Percentiles rank a stretch among this genome's conserved stretches.
phyloP scores from a whole-genome alignment of 1,140 invertebrate genomes.

The Reticulitermes speratus region DNA sequence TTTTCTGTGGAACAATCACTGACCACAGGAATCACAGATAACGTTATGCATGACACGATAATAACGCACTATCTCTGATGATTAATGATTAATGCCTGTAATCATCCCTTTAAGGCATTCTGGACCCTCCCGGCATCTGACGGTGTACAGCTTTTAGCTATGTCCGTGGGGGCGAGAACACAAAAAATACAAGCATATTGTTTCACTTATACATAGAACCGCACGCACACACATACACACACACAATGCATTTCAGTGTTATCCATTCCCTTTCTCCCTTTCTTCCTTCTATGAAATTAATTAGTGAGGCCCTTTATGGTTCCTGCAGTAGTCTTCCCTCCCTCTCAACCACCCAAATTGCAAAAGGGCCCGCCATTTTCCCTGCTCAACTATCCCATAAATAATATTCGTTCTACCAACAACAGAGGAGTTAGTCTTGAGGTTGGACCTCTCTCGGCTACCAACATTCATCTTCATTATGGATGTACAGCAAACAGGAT shows the following conservation, averaged over 20 bases:
- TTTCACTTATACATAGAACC: constrained; percentile 22
- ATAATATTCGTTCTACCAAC: constrained; percentile 28
- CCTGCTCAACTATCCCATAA: constrained; percentile 27
- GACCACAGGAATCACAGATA: background rate
- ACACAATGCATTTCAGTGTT: constrained; percentile 17
- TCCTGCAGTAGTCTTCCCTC: background rate
- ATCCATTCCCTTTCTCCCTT: background rate
- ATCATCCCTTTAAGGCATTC: background rate
- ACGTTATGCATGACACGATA: background rate
- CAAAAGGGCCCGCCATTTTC: constrained; percentile 23
- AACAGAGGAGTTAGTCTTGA: background rate
- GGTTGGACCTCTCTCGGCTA: background rate
- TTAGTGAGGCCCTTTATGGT: constrained; percentile 29
- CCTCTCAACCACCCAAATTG: background rate
- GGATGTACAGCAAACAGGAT: background rate
- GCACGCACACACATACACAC: background rate
- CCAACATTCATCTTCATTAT: background rate
- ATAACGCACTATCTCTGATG: background rate
- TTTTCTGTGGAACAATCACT: background rate
- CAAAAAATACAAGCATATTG: constrained; percentile 18
- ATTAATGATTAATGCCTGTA: background rate
- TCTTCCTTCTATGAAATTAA: constrained; percentile 31
- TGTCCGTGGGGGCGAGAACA: constrained; percentile 1
- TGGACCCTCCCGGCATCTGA: background rate
- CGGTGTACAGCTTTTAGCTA: background rate